Base-by-base conservation (phyloP, 2,888 invertebrate genomes). In the Andrena bicolor region DNA sequence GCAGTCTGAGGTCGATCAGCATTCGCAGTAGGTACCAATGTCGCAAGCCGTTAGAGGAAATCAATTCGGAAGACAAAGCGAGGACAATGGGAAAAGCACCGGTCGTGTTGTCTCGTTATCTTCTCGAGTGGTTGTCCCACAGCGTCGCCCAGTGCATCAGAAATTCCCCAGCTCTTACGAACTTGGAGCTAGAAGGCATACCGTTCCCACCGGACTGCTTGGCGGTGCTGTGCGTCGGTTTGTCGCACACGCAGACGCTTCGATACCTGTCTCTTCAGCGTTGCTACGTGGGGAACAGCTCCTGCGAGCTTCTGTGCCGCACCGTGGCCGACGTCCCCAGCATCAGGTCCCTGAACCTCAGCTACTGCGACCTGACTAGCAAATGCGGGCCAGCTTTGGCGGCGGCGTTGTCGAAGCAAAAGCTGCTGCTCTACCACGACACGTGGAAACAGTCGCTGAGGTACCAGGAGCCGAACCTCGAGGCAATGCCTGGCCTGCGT, bases 361-460 rank as follows among this genome's bases (percentile, higher is more conserved):
- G 96, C 6, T 95, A 96, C 5, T 97, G 97, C 92, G 96, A 96
- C 16, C 92, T 97, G 13, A 96, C 96, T 0, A 91, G 95, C 0
- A 94, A 95, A 41, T 96, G 97, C 26, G 97, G 96, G 0, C 94
- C 95, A 0, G 95, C 95, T 70, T 94, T 97, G 51, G 96, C 96
- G 0, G 96, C 91, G 1, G 92, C 90, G 3, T 89, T 94, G 2
- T 94, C 96, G 94, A 95, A 95, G 87, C 97, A 97, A 91, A 96
- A 96, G 91, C 95, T 96, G 75, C 95, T 96, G 76, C 95, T 97
- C 72, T 97, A 96, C 91, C 96, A 97, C 85, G 97, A 97, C 91
- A 96, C 97, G 81, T 98, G 97, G 97, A 96, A 97, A 83, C 96
- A 96, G 87, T 97, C 97, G 7, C 92, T 98, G 72, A 95, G 97